Evolutionary conservation across 1,140 invertebrate species (phyloP).

Genomic region (Rhynchophorus ferrugineus): DNA sequence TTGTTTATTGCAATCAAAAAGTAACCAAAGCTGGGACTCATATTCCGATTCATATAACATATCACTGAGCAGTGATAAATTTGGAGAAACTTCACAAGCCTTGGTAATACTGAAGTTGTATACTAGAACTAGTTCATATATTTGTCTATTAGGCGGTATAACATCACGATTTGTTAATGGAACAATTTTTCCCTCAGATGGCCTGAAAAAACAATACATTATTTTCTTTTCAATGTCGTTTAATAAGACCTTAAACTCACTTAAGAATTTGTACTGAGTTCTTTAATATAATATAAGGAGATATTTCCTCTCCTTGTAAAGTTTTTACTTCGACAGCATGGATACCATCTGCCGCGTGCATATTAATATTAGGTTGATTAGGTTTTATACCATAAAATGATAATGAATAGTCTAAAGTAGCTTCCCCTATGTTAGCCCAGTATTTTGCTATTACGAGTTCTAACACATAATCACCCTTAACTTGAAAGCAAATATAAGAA

Average conservation of each 20-base stretch:
- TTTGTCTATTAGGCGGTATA: conserved; percentile 76
- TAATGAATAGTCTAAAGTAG: conserved; percentile 65
- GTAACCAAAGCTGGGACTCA: conserved; percentile 93
- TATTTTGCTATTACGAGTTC: conserved; percentile 89
- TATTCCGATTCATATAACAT: conserved; percentile 90
- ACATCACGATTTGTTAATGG: conserved; percentile 72
- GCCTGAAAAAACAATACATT: conserved; percentile 48
- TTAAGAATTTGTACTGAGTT: conserved; percentile 70
- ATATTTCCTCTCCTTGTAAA: conserved; percentile 72
- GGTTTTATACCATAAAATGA: conserved; percentile 78
- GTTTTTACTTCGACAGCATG: conserved; percentile 62
- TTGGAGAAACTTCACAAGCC: conserved; percentile 72
- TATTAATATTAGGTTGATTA: conserved; percentile 50
- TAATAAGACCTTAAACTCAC: conserved; percentile 40
- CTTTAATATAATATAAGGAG: conserved; percentile 68
- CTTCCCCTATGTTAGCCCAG: conserved; percentile 83
- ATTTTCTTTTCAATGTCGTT: background rate
- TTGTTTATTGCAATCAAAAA: conserved; percentile 91
- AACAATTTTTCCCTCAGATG: conserved; percentile 67
- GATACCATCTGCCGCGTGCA: conserved; percentile 74
- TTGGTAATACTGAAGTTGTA: conserved; percentile 82
- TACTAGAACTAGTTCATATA: conserved; percentile 81
- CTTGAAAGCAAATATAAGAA: conserved; percentile 49
- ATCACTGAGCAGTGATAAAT: conserved; percentile 73
- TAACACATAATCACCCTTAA: conserved; percentile 63